Percentiles rank a stretch among this genome's conserved stretches.
Evolutionary conservation across 1,140 invertebrate genomes (phyloP).

Genomic region (Psilanteris sp.): DNA sequence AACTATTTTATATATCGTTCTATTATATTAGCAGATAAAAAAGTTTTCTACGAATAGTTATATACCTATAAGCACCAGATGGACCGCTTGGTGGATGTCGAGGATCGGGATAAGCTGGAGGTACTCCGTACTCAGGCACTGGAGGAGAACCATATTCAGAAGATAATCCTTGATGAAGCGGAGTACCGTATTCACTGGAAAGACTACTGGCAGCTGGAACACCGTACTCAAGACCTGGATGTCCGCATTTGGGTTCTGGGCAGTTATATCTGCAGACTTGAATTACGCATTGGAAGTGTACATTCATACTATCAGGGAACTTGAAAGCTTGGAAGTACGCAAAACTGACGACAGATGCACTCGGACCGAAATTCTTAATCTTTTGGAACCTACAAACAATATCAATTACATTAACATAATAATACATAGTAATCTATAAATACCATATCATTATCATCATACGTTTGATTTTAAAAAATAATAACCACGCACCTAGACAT

Average conservation of each 20-base stretch:
- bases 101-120: conserved; percentile 89
- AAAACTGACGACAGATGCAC: conserved; percentile 95
- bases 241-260: conserved; percentile 92
- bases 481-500: conserved; percentile 88
- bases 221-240: conserved; percentile 85
- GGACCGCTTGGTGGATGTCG: conserved; percentile 90
- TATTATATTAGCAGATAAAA: too few relatives aligned
- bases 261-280: conserved; percentile 96
- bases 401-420: conserved; percentile 2
- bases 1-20: too few relatives aligned
- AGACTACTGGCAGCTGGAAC: conserved; percentile 82
- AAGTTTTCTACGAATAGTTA: conserved; percentile 1
- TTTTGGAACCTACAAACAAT: conserved; percentile 89
- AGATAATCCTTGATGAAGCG: conserved; percentile 80
- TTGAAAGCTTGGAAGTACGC: conserved; percentile 98
- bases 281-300: conserved; percentile 97
- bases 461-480: too few relatives aligned
- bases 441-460: too few relatives aligned
- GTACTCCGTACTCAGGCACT: conserved; percentile 85
- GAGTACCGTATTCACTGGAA: conserved; percentile 85
- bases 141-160: conserved; percentile 86
- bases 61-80: conserved; percentile 85
- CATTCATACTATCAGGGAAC: conserved; percentile 98
- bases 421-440: too few relatives aligned
- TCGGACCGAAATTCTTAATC: conserved; percentile 96